These are phyloP conservation scores for Leptinotarsa texana DNA, from an alignment of 1,140 invertebrate species.

Conservation along the genomic window DNA sequence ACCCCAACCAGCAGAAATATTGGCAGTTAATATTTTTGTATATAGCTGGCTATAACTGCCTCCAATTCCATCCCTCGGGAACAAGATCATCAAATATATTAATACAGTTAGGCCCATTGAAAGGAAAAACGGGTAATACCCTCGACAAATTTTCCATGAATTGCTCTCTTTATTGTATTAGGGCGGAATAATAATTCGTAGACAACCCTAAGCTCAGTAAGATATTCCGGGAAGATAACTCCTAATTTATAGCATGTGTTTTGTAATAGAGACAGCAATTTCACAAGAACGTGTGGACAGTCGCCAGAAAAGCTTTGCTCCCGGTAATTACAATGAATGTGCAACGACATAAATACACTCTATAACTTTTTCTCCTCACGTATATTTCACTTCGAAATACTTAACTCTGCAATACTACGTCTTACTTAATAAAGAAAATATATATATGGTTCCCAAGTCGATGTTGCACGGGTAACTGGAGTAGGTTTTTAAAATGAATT, in stretches of 20 bases:
- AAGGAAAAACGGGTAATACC: background rate
- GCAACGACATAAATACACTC: slow-evolving; percentile 41
- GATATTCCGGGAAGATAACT: slow-evolving; percentile 42
- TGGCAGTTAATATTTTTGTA: no score
- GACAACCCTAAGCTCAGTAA: slow-evolving; percentile 39
- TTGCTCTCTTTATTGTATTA: background rate
- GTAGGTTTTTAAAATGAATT: background rate
- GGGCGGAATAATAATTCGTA: slow-evolving; percentile 16
- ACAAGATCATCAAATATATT: no score
- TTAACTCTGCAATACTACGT: slow-evolving; percentile 27
- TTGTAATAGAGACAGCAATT: slow-evolving; percentile 48
- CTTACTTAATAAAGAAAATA: slow-evolving; percentile 24
- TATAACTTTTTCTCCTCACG: slow-evolving; percentile 30
- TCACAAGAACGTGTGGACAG: slow-evolving; percentile 49
- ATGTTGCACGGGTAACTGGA: background rate
- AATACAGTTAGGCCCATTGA: no score
- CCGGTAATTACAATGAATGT: slow-evolving; percentile 49
- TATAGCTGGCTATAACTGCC: no score
- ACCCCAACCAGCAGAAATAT: no score
- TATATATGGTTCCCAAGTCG: slow-evolving; percentile 13
- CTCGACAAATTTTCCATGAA: slow-evolving; percentile 1
- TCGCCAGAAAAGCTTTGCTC: slow-evolving; percentile 48
- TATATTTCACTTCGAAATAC: slow-evolving; percentile 35
- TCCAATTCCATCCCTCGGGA: no score
- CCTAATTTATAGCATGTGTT: slow-evolving; percentile 48